These are phyloP conservation scores for Leucania comma DNA, from an alignment of 2,888 invertebrate species.

Conservation along the genomic window DNA sequence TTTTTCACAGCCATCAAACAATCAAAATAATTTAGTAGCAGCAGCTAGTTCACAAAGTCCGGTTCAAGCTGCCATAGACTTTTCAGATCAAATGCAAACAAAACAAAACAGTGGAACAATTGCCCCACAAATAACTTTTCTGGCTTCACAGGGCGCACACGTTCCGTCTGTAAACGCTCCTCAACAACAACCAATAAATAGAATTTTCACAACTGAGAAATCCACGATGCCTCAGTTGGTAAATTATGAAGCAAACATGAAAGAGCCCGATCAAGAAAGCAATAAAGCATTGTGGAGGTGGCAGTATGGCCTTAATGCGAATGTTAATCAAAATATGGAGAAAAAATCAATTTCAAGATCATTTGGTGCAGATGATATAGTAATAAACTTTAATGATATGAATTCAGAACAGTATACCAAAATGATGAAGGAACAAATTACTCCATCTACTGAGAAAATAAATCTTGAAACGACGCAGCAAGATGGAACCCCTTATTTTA, in stretches of 20 bases:
- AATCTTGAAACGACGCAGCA: constrained; percentile 47
- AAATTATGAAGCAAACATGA: constrained; percentile 83
- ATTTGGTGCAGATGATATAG: constrained; percentile 82
- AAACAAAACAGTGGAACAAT: constrained; percentile 80
- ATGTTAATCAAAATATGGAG: constrained; percentile 75
- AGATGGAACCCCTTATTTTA: constrained; percentile 39
- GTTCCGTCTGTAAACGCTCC: constrained; percentile 77
- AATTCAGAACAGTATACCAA: constrained; percentile 84
- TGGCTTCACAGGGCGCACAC: constrained; percentile 87
- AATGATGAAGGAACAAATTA: constrained; percentile 81
- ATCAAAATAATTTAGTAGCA: constrained; percentile 79
- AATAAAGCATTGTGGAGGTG: constrained; percentile 86
- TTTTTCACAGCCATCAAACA: constrained; percentile 75
- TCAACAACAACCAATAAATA: constrained; percentile 78
- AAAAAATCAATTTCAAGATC: constrained; percentile 87
- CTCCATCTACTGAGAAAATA: constrained; percentile 62
- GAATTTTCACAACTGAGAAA: constrained; percentile 81
- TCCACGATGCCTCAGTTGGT: constrained; percentile 83
- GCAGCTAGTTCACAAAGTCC: constrained; percentile 79
- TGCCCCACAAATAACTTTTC: constrained; percentile 87
- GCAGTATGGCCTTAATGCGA: constrained; percentile 85
- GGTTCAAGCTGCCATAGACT: constrained; percentile 78
- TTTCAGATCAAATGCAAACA: constrained; percentile 77
- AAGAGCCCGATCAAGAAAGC: constrained; percentile 81
- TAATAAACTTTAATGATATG: constrained; percentile 87